Percentiles rank a stretch among this genome's conserved stretches.
These are phyloP conservation scores for Anabas testudineus DNA, from an alignment of 2,797 vertebrate species.

Conservation along the genomic window DNA sequence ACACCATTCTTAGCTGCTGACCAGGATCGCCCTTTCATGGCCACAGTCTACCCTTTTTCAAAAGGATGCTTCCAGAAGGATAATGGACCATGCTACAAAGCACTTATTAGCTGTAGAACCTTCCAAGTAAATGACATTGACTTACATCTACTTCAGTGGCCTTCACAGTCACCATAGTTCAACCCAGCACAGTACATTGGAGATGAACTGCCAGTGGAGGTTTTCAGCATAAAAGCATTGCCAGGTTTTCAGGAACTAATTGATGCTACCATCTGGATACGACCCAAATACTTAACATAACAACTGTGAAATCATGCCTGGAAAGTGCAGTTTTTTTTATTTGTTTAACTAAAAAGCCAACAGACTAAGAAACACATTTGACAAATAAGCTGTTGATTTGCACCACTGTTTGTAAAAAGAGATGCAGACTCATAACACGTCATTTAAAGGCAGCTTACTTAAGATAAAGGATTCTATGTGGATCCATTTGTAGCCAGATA, in stretches of 20 bases:
- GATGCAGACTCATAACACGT: constrained; percentile 3
- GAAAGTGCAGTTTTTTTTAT: not conserved
- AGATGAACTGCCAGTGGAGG: constrained; percentile 2
- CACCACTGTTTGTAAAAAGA: not conserved
- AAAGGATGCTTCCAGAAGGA: constrained; percentile 50
- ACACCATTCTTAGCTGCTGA: constrained; percentile 51
- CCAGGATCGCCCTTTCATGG: constrained; percentile 52
- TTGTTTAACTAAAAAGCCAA: not conserved
- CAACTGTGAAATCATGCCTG: not conserved
- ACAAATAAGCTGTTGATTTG: not conserved
- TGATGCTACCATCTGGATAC: constrained; percentile 6
- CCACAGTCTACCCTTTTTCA: constrained; percentile 41
- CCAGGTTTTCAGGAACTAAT: constrained; percentile 12
- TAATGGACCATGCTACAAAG: constrained; percentile 53
- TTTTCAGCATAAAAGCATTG: constrained; percentile 13
- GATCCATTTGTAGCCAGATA: constrained; percentile 22
- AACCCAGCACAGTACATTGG: constrained; percentile 26
- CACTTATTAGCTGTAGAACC: constrained; percentile 41
- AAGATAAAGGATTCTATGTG: not conserved
- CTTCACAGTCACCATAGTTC: constrained; percentile 28
- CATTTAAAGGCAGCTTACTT: constrained; percentile 32
- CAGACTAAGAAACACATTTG: not conserved
- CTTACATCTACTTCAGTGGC: constrained; percentile 29
- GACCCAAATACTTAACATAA: not conserved
- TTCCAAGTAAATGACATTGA: constrained; percentile 31